These are phyloP conservation scores for Lypha dubia DNA, from an alignment of 2,888 invertebrate genomes.

Conservation along the genomic window DNA sequence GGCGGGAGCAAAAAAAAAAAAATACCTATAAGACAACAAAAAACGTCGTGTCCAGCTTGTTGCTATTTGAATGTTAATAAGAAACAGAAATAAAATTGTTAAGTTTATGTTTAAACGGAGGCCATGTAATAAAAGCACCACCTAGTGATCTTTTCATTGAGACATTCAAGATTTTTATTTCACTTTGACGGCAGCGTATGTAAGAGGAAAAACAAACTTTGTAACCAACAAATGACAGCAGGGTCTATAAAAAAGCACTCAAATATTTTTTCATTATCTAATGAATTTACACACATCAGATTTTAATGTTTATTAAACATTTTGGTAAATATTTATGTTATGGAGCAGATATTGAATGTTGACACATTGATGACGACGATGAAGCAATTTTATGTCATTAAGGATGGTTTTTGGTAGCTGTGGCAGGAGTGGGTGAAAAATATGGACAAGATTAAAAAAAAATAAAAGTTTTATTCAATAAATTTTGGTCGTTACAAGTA, in stretches of 20 bases:
- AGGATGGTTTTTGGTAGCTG: neutral
- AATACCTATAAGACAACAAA: no score
- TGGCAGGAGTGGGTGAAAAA: neutral
- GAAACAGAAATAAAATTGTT: constrained; percentile 64
- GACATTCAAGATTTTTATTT: constrained; percentile 41
- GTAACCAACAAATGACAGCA: constrained; percentile 23
- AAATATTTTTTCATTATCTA: constrained; percentile 33
- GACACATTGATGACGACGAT: constrained; percentile 20
- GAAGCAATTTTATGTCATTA: neutral
- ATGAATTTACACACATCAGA: constrained; percentile 52
- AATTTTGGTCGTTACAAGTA: no score
- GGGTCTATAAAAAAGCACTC: constrained; percentile 23
- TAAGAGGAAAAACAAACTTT: constrained; percentile 31
- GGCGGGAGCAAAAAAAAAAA: constrained; percentile 15
- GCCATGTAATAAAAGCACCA: constrained; percentile 71
- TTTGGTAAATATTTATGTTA: constrained; percentile 50
- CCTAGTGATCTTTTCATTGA: constrained; percentile 64
- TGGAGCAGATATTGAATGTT: constrained; percentile 37
- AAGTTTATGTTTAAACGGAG: constrained; percentile 69
- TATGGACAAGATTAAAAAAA: neutral
- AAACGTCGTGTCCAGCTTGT: constrained; percentile 36
- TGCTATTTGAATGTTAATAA: constrained; percentile 67
- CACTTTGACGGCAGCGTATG: neutral
- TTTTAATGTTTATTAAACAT: constrained; percentile 39
- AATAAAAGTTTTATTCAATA: no score